Evolutionary conservation across 2,113 vertebrate genomes (phyloP), one percentile per base, ranked within the genome.

Genomic region (Albula goreensis): DNA sequence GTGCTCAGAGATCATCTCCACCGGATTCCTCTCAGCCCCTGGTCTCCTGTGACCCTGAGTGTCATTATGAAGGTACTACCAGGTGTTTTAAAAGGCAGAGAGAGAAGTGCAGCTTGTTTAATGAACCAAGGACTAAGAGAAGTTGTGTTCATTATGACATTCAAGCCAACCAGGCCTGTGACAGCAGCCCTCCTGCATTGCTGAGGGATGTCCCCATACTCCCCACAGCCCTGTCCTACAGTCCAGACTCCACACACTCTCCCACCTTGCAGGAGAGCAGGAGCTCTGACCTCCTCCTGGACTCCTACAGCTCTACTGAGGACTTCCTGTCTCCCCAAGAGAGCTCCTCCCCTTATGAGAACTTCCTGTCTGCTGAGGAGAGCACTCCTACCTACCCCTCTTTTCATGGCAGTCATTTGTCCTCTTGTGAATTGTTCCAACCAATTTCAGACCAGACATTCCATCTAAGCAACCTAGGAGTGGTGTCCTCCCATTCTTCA

Each of bases 181-280:
- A 49, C 25, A 10, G 51, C 12, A 12, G 78, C 88, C 92, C 66
- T 86, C 92, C 81, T 78, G 41, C 10, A 60, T 53, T 78, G 0
- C 9, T 84, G 57, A 79, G 85, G n/a, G 89, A 91, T 50, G 86
- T 85, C 82, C 88, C 85, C 2, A 52, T 88, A 53, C 83, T 89
- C 53, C 86, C 91, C 82, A 92, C 91, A 86, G 93, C 92, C 0
- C 94, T 93, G 85, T 93, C 94, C 19, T 94, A 93, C 92, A 94
- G 93, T 88, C 94, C 95, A 0, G 80, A 87, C 81, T 95, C 94
- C 81, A 92, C 91, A 52, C 50, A 82, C 85, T 95, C 93, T 74
- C 52, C 94, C 22, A 57, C 84, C 84, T 88, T 88, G 57, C 90
- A 85, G 82, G 92, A 93, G 1, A 91, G 90, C 82, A 48, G 88